Conservation (phyloP, 2,888 invertebrate species). For the Entomobrya multifasciata region DNA sequence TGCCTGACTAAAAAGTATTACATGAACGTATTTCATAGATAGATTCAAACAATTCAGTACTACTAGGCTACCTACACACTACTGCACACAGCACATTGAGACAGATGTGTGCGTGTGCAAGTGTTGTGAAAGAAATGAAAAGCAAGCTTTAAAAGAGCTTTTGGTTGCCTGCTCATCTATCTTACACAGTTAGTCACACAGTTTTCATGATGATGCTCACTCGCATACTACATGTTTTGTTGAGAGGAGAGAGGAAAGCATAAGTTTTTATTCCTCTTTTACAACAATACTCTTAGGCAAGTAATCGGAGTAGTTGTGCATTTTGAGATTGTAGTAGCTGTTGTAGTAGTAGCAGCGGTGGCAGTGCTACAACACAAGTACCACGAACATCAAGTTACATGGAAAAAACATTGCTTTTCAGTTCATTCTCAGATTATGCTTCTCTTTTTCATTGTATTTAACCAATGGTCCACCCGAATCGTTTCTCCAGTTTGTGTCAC, state of each 20-base stretch:
- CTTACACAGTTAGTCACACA: slow-evolving; percentile 31
- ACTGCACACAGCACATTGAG: slow-evolving; percentile 11
- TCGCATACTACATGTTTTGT: slow-evolving; percentile 49
- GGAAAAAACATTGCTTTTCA: slow-evolving; percentile 45
- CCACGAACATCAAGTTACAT: background rate
- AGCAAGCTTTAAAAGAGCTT: slow-evolving; percentile 41
- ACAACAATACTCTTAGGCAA: slow-evolving; percentile 46
- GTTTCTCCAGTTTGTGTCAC: slow-evolving; percentile 78
- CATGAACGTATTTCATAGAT: slow-evolving; percentile 6
- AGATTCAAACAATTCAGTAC: slow-evolving; percentile 33
- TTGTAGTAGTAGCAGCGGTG: slow-evolving; percentile 7
- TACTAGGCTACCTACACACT: background rate
- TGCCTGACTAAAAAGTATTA: slow-evolving; percentile 44
- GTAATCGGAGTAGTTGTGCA: slow-evolving; percentile 37
- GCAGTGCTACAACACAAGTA: background rate
- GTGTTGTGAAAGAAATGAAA: slow-evolving; percentile 50
- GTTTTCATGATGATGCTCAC: slow-evolving; percentile 52
- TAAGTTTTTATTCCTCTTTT: slow-evolving; percentile 28
- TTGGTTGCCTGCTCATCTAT: slow-evolving; percentile 52
- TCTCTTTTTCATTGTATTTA: slow-evolving; percentile 73
- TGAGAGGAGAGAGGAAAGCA: slow-evolving; percentile 41
- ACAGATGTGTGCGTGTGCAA: slow-evolving; percentile 54
- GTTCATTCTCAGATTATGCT: slow-evolving; percentile 41
- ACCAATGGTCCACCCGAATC: slow-evolving; percentile 78
- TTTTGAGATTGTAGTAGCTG: slow-evolving; percentile 3